phyloP scores from a whole-genome alignment of 2,797 vertebrate genomes.

The Phaenicophaeus curvirostris region DNA sequence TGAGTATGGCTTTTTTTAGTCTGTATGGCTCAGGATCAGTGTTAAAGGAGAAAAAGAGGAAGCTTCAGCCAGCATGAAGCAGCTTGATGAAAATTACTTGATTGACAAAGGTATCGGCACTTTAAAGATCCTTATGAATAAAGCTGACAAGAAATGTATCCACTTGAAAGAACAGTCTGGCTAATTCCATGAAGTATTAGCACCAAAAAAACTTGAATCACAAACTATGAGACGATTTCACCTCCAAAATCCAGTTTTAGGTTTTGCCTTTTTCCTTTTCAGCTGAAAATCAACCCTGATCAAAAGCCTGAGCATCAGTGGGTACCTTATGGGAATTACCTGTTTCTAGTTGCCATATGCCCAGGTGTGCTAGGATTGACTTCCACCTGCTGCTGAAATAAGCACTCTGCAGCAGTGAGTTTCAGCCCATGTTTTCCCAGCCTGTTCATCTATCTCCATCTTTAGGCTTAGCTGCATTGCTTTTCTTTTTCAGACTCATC shows the following conservation, averaged over 20 bases:
- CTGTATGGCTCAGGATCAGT: neutral
- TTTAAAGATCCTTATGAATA: neutral
- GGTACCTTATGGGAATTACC: neutral
- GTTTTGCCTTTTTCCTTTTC: neutral
- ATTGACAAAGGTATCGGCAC: neutral
- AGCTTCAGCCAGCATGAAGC: neutral
- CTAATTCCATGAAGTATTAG: neutral
- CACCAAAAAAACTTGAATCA: neutral
- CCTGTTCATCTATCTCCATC: neutral
- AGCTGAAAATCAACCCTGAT: neutral
- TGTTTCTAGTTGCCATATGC: neutral
- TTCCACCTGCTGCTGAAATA: slow-evolving; percentile 24
- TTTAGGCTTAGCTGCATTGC: neutral
- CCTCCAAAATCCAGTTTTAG: neutral
- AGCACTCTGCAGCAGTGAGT: neutral
- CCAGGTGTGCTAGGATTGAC: neutral
- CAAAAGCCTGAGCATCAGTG: neutral
- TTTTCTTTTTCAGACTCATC: slow-evolving; percentile 7
- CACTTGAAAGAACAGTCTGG: neutral
- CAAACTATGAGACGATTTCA: neutral
- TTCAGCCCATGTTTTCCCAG: neutral
- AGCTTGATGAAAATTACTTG: neutral
- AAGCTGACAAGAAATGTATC: neutral
- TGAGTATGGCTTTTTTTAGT: neutral
- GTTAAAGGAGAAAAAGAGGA: neutral